Base-by-base conservation (phyloP, 2,113 vertebrate species). In the Irena cyanogastra region DNA sequence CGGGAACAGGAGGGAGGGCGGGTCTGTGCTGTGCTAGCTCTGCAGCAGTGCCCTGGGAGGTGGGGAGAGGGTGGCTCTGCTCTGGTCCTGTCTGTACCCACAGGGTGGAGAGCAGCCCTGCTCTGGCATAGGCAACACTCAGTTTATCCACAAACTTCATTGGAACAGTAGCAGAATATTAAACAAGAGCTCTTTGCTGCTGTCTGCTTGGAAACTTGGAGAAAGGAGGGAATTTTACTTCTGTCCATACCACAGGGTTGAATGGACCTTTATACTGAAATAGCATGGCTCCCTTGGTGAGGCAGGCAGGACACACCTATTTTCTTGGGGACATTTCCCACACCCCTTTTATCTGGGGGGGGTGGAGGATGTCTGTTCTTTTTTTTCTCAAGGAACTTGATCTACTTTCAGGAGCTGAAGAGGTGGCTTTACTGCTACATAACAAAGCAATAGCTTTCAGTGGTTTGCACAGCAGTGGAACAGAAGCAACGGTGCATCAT, bases 131-230 rank as follows among this genome's bases (percentile, higher is more conserved):
- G 60, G 54, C 52, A 42, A 87, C 1, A 11, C 84, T 94, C 61
- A 18, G 61, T 96, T 91, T 91, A 86, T 77, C 82, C 96, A 94
- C 68, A 94, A 63, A 91, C 93, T 93, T 96, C 79, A 87, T 6
- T 93, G 92, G 85, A 83, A 85, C 89, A 77, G 79, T 52, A 90
- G 65, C 87, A 90, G 93, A 96, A 96, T 97, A 89, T 91, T 95
- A 96, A 97, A 94, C 75, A 94, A 90, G 31, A 74, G 61, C 72
- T 57, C 68, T 94, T 83, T 89, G 63, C 81, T 74, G 86, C 64
- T 83, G 81, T 93, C 86, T 96, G 79, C 65, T 87, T 78, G 88
- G 78, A 96, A 96, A 92, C 71, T 95, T 93, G 78, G 87, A 94
- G 61, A 83, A 90, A 87, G 79, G 57, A 90, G 57, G 76, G 74